phyloP scores from a whole-genome alignment of 2,113 vertebrate species.

The Solea senegalensis region DNA sequence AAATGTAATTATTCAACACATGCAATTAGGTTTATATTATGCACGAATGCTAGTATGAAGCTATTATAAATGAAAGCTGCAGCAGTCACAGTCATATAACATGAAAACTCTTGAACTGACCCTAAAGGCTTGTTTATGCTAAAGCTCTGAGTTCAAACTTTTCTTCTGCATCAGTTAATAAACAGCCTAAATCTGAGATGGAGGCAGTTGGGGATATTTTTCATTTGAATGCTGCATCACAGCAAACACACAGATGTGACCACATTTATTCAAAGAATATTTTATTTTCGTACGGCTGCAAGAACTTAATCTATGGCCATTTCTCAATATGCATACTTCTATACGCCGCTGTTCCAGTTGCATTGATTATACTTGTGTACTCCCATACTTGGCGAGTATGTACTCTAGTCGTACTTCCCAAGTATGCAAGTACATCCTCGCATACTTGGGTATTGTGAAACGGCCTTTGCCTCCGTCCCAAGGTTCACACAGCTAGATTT shows the following conservation, averaged over 20 bases:
- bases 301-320: background rate
- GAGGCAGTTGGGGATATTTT: conserved; percentile 15
- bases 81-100: conserved; percentile 7
- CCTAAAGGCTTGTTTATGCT: conserved; percentile 20
- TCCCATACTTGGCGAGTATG: too few species aligned
- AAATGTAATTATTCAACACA: background rate
- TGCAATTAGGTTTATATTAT: background rate
- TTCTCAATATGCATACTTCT: too few species aligned
- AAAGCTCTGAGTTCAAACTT: conserved; percentile 1
- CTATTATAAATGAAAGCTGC: background rate
- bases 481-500: background rate
- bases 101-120: conserved; percentile 18
- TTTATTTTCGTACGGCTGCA: conserved; percentile 11
- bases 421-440: too few species aligned
- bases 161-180: conserved; percentile 24
- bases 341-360: too few species aligned
- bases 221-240: conserved; percentile 20
- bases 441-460: too few species aligned
- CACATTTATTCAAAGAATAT: background rate
- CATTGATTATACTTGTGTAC: too few species aligned
- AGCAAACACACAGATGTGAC: conserved; percentile 14
- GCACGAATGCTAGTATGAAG: background rate
- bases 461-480: conserved; percentile 7
- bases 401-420: too few species aligned
- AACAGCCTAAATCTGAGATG: conserved; percentile 18